Percentiles rank a stretch among this genome's conserved stretches.
These are phyloP conservation scores for Terrapene triunguis DNA, from an alignment of 2,113 vertebrate species.

Conservation along the genomic window DNA sequence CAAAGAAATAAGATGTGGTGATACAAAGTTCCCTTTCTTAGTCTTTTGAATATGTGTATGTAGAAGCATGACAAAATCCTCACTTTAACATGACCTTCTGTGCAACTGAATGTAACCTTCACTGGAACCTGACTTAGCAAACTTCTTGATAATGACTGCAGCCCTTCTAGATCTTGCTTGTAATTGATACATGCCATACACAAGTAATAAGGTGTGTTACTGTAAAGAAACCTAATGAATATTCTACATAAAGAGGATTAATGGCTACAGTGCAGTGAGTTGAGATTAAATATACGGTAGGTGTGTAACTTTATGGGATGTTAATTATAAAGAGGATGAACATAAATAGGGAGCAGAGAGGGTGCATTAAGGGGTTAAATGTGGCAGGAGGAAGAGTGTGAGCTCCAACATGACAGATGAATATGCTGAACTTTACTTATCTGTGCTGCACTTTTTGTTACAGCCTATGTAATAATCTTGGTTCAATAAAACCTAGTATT, in stretches of 20 bases:
- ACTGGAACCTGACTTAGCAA: background rate
- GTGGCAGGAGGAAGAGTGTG: background rate
- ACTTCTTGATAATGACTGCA: background rate
- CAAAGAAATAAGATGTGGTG: background rate
- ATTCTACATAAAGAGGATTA: background rate
- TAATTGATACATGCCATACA: background rate
- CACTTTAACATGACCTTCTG: background rate
- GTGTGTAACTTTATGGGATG: background rate
- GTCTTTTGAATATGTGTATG: background rate
- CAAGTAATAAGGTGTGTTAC: background rate
- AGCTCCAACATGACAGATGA: background rate
- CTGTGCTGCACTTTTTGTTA: background rate
- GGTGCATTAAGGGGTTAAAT: background rate
- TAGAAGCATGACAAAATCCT: background rate
- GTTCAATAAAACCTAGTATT: background rate
- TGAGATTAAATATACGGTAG: background rate
- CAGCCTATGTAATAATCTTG: background rate
- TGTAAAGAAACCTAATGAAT: background rate
- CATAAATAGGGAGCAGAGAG: background rate
- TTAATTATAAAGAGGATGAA: slow-evolving; percentile 26
- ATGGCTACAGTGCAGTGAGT: background rate
- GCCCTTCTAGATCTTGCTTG: background rate
- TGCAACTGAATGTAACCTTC: background rate
- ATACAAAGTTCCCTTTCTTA: background rate
- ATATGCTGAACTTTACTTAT: background rate